phyloP scores from a whole-genome alignment of 2,888 invertebrate species.

The Drosophila bunnanda region DNA sequence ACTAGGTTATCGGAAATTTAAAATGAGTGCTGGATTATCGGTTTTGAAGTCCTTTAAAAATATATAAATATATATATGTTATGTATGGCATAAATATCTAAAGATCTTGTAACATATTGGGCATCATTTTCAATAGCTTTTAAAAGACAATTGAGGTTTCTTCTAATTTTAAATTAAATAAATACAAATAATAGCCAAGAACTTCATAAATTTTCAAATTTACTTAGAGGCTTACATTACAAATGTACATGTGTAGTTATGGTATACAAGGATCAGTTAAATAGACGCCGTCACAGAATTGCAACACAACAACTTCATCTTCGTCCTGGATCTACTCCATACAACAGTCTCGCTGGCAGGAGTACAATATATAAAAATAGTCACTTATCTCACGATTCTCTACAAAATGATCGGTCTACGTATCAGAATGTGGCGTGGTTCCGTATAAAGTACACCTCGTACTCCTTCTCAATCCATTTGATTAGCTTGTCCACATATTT shows the following conservation, averaged over 20 bases:
- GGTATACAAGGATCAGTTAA: conserved; percentile 51
- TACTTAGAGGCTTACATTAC: conserved; percentile 63
- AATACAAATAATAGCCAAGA: conserved; percentile 3
- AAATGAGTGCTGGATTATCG: too few relatives aligned
- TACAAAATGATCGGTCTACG: conserved; percentile 41
- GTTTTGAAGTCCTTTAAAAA: too few relatives aligned
- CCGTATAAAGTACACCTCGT: conserved; percentile 93
- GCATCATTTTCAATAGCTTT: too few relatives aligned
- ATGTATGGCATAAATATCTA: too few relatives aligned
- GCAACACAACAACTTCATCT: conserved; percentile 36
- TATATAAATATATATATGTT: too few relatives aligned
- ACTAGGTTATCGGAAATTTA: too few relatives aligned
- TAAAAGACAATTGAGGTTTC: neutral
- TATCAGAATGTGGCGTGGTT: conserved; percentile 83
- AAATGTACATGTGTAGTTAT: conserved; percentile 64
- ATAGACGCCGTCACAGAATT: conserved; percentile 35
- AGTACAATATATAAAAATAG: conserved; percentile 44
- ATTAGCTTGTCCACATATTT: conserved; percentile 94
- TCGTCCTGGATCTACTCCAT: conserved; percentile 10
- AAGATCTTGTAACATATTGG: too few relatives aligned
- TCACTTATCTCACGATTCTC: conserved; percentile 44
- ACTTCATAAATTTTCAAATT: conserved; percentile 13
- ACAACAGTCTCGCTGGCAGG: conserved; percentile 21
- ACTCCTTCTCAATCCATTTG: conserved; percentile 97
- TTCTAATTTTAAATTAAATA: neutral